Conservation (phyloP, 2,888 invertebrate genomes). For the Tenthredo distinguenda region DNA sequence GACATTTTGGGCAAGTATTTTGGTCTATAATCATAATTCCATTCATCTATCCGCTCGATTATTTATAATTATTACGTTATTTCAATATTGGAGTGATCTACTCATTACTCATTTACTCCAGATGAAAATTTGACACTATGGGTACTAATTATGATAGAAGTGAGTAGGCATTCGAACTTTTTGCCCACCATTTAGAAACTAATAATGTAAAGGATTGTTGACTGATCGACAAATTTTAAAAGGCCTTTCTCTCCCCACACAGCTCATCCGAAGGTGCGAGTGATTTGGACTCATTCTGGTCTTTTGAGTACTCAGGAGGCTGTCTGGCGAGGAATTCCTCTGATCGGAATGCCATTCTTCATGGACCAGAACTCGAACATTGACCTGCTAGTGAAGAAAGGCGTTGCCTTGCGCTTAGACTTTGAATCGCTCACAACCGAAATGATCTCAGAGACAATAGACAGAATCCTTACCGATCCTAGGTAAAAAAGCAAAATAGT, state of each 20-base stretch:
- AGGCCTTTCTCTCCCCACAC: not conserved
- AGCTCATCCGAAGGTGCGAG: slow-evolving; percentile 57
- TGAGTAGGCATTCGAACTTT: slow-evolving; percentile 61
- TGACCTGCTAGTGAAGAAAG: slow-evolving; percentile 57
- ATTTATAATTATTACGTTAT: not conserved
- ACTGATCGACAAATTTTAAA: not conserved
- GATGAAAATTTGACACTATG: slow-evolving; percentile 59
- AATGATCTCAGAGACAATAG: slow-evolving; percentile 55
- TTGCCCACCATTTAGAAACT: slow-evolving; percentile 68
- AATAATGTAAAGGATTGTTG: slow-evolving; percentile 58
- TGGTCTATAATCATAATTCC: not conserved
- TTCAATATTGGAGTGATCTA: not conserved
- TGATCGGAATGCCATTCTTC: slow-evolving; percentile 54
- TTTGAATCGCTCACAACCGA: slow-evolving; percentile 59
- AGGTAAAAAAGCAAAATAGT: slow-evolving; percentile 57
- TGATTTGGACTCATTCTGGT: slow-evolving; percentile 55
- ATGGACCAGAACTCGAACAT: slow-evolving; percentile 60
- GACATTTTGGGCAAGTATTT: slow-evolving; percentile 46
- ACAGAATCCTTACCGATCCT: slow-evolving; percentile 58
- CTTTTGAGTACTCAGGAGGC: slow-evolving; percentile 55
- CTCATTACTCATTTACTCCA: not conserved
- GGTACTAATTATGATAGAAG: not conserved
- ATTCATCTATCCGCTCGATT: not conserved
- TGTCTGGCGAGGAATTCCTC: slow-evolving; percentile 54
- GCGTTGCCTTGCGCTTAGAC: slow-evolving; percentile 60